Percentiles rank a stretch among this genome's conserved stretches.
Conservation (phyloP, 2,113 vertebrate species). For the Corynorhinus townsendii region DNA sequence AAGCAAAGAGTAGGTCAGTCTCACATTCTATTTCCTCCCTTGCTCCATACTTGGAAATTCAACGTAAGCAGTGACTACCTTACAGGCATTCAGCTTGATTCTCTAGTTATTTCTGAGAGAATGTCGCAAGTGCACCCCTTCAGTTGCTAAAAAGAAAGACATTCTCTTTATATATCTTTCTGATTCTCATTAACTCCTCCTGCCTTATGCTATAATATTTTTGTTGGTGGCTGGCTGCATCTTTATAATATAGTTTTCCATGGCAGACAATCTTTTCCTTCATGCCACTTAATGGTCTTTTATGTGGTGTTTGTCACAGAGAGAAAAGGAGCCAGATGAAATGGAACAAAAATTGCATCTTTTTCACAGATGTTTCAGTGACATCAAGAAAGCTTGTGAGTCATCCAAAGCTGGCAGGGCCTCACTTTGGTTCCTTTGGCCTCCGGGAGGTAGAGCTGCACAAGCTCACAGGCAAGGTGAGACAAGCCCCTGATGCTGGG, state of each 20-base stretch:
- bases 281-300: neutral
- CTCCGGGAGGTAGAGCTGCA: neutral
- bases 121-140: neutral
- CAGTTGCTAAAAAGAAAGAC: neutral
- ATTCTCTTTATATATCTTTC: neutral
- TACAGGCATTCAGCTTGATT: neutral
- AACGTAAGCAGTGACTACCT: neutral
- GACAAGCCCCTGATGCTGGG: neutral
- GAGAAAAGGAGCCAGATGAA: neutral
- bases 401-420: neutral
- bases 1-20: neutral
- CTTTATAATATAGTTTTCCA: conserved; percentile 20
- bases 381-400: neutral
- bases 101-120: neutral
- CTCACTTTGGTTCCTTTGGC: neutral
- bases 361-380: neutral
- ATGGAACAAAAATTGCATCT: neutral
- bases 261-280: neutral
- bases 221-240: conserved; percentile 8
- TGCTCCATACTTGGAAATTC: neutral
- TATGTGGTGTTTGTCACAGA: neutral
- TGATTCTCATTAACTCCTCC: neutral
- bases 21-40: neutral
- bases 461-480: neutral
- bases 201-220: neutral